Evolutionary conservation across 2,113 vertebrate species (phyloP).

Genomic region (Muscicapa adusta): DNA sequence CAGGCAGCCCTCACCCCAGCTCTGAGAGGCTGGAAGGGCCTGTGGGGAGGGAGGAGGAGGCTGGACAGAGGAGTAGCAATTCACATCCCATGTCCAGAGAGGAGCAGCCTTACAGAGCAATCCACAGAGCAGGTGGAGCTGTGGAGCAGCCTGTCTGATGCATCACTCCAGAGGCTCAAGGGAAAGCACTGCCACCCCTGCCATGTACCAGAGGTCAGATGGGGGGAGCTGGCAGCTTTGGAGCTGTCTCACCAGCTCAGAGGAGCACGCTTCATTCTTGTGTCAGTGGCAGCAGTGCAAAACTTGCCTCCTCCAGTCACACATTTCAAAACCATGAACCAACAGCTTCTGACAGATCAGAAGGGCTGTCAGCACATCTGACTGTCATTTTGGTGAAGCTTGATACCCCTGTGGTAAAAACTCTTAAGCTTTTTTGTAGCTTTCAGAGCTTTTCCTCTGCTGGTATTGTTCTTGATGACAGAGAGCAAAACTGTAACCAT

Average conservation of each 20-base stretch:
- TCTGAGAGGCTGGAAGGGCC: neutral
- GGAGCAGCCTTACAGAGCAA: neutral
- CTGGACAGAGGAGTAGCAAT: accelerated
- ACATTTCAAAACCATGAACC: neutral
- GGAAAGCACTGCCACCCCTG: neutral
- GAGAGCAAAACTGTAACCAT: neutral
- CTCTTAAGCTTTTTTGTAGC: neutral
- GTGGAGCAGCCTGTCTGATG: neutral
- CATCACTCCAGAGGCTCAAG: neutral
- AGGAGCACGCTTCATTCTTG: neutral
- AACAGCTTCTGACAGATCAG: conserved; percentile 22
- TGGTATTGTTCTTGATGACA: neutral
- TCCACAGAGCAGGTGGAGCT: neutral
- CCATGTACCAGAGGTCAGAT: neutral
- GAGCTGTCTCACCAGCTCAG: neutral
- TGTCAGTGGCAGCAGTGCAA: neutral
- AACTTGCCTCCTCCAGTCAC: conserved; percentile 6
- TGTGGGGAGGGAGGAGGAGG: neutral
- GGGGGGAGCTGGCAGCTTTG: neutral
- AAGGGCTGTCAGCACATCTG: neutral
- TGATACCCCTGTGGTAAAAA: neutral
- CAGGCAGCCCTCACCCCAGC: neutral
- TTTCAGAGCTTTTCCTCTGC: neutral
- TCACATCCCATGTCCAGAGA: neutral
- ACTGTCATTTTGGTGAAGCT: neutral